Conservation (phyloP, 2,113 vertebrate genomes). For the Vicugna pacos region DNA sequence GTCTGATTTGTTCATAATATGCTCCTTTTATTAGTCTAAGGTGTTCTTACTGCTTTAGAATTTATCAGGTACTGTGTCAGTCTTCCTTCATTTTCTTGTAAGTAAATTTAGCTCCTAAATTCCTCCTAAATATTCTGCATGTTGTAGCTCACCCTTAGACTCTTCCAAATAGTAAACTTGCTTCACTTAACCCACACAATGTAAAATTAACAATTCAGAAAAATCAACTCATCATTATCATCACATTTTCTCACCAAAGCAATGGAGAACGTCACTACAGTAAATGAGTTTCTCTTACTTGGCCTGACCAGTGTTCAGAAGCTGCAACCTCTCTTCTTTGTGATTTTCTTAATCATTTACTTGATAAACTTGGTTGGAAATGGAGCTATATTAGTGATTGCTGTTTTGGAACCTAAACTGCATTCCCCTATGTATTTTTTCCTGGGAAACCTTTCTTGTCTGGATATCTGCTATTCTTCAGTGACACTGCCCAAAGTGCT, state of each 20-base stretch:
- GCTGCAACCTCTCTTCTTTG: slow-evolving; percentile 56
- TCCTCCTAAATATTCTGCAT: background rate
- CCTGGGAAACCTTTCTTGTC: slow-evolving; percentile 70
- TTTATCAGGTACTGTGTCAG: background rate
- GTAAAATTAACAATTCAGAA: background rate
- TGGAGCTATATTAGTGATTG: slow-evolving; percentile 49
- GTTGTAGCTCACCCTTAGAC: background rate
- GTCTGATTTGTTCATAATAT: background rate
- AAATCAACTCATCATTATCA: background rate
- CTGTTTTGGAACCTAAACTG: slow-evolving; percentile 31
- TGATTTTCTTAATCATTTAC: slow-evolving; percentile 72
- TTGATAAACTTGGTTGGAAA: slow-evolving; percentile 69
- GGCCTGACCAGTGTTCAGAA: slow-evolving; percentile 36
- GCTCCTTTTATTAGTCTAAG: background rate
- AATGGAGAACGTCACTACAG: slow-evolving; percentile 44
- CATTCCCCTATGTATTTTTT: slow-evolving; percentile 77
- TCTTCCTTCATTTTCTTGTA: background rate
- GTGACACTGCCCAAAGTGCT: slow-evolving; percentile 70
- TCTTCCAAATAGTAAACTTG: background rate
- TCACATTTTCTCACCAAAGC: background rate
- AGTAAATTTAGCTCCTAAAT: background rate
- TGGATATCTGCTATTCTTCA: slow-evolving; percentile 68
- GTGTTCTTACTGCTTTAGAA: background rate
- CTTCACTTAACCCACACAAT: background rate
- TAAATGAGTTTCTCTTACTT: slow-evolving; percentile 69